Base-by-base conservation (phyloP, 92 coral and sea anemone genomes). In the Desmophyllum pertusum region DNA sequence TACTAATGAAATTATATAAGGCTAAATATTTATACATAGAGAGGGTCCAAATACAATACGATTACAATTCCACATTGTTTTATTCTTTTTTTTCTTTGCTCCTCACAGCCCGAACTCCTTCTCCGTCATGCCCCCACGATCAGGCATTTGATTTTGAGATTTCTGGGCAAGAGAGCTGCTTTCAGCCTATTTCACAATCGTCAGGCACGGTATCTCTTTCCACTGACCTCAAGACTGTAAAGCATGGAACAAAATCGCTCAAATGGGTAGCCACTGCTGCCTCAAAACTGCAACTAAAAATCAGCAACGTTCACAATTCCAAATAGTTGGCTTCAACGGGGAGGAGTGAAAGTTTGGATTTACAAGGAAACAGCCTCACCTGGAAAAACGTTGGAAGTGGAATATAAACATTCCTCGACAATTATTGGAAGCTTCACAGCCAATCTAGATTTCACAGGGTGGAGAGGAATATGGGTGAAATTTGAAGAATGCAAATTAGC, bases 321-420 rank as follows among this genome's bases (percentile, higher is more conserved):
- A 0, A 50, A 48, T 33, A 18, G 9, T 0, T 78, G 79, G 70
- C 25, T 85, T 27, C 25, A 23, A 43, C 10, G 68, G 0, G 92
- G 95, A 18, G 92, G 92, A 4, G 46, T 88, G 21, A 92, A 92
- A 76, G 43, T 92, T 35, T 92, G 95, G 95, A 27, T 92, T 31
- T 92, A 86, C 83, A 90, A 78, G 17, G 76, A 74, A 57, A 21
- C 15, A 15, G 17, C 65, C 4, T 40, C 66, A 10, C 25, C 13
- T 3, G 72, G 51, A 37, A 46, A 68, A 37, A 25, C 38, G 9
- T 10, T 81, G 19, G 27, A 14, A 27, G 72, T 83, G 2, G 41
- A 53, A 27, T 73, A 39, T 25, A 83, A 52, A 52, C 9, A 27
- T 25, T 18, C 59, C n/a, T 1, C 41, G 33, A 15, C 9, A 17